A percentile compares a stretch with the other conserved stretches of the same genome.
These are phyloP conservation scores for Arctocebus calabarensis DNA, from an alignment of 2,797 vertebrate genomes.

Conservation along the genomic window DNA sequence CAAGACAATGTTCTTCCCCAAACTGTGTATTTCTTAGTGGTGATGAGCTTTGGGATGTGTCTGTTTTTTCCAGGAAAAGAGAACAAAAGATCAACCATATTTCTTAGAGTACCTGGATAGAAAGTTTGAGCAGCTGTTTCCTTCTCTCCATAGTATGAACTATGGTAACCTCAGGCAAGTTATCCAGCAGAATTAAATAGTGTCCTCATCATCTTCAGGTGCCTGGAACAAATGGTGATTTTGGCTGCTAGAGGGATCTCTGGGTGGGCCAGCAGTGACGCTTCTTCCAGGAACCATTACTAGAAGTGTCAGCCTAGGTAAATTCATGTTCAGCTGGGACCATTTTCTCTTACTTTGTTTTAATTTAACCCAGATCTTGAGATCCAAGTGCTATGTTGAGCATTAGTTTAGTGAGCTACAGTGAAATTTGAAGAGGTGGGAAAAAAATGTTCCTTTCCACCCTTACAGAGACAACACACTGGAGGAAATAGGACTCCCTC, in stretches of 20 bases:
- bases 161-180: neutral
- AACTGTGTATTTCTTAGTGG: neutral
- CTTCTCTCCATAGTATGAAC: neutral
- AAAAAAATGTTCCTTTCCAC: constrained; percentile 41
- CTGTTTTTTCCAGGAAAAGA: neutral
- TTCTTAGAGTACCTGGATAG: neutral
- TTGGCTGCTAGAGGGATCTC: neutral
- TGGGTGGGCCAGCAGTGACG: constrained; percentile 67
- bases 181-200: neutral
- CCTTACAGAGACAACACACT: constrained; percentile 77
- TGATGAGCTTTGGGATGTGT: neutral
- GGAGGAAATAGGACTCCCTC: constrained; percentile 78
- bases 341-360: constrained; percentile 65
- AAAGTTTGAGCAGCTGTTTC: neutral
- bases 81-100: neutral
- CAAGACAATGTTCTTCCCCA: neutral
- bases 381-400: constrained; percentile 24
- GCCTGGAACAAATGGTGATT: neutral
- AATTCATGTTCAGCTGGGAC: constrained; percentile 63
- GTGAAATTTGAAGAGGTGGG: constrained; percentile 64
- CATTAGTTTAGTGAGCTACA: constrained; percentile 19
- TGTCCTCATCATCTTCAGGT: neutral
- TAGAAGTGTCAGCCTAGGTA: constrained; percentile 64
- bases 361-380: constrained; percentile 75
- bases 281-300: neutral